Conservation (phyloP, 2,888 invertebrate genomes). For the Pteria penguin region DNA sequence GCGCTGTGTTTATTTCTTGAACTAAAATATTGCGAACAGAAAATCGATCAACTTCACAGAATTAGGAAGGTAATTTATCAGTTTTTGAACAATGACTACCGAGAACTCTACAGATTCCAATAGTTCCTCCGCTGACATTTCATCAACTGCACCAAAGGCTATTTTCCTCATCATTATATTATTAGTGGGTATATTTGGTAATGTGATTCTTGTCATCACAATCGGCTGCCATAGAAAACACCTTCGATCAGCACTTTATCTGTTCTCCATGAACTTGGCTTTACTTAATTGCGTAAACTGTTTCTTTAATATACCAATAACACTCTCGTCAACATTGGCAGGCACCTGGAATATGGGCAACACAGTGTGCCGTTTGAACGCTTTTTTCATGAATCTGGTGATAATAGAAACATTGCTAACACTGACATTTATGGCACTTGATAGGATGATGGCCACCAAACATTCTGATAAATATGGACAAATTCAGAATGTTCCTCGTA, state of each 20-base stretch:
- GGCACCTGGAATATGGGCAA: slow-evolving; percentile 65
- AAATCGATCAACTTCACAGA: too few relatives aligned
- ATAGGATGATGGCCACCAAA: slow-evolving; percentile 68
- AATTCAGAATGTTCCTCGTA: slow-evolving; percentile 54
- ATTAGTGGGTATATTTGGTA: slow-evolving; percentile 66
- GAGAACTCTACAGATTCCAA: slow-evolving; percentile 3
- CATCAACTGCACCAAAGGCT: slow-evolving; percentile 46
- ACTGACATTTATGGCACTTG: slow-evolving; percentile 62
- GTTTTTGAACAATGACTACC: slow-evolving; percentile 7
- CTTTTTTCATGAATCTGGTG: slow-evolving; percentile 66
- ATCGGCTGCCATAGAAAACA: slow-evolving; percentile 64
- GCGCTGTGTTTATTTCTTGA: too few relatives aligned
- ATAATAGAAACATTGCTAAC: slow-evolving; percentile 62
- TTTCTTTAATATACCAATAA: slow-evolving; percentile 70
- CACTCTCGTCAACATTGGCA: slow-evolving; percentile 64
- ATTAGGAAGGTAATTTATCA: not conserved
- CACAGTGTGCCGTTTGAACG: slow-evolving; percentile 65
- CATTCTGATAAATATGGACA: slow-evolving; percentile 57
- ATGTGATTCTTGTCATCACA: slow-evolving; percentile 66
- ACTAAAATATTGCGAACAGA: too few relatives aligned
- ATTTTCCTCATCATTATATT: slow-evolving; percentile 69
- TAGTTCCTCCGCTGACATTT: slow-evolving; percentile 17
- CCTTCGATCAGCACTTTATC: slow-evolving; percentile 56
- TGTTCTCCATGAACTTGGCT: slow-evolving; percentile 67
- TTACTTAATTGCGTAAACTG: slow-evolving; percentile 69